Percentiles rank a stretch among this genome's conserved stretches.
phyloP scores from a whole-genome alignment of 2,797 vertebrate species.

The Nothura maculosa region DNA sequence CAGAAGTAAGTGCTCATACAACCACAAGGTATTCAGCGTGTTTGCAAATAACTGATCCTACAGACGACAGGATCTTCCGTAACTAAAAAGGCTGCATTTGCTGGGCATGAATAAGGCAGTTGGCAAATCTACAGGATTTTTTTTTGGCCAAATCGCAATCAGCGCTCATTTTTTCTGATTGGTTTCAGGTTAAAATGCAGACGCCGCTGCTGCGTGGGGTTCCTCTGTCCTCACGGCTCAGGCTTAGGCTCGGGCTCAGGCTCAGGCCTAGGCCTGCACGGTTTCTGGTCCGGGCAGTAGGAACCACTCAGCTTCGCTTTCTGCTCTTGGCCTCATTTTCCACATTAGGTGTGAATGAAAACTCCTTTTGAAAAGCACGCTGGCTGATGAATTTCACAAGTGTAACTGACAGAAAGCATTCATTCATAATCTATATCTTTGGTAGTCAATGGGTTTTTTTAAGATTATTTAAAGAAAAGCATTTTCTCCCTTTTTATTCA shows the following conservation, averaged over 20 bases:
- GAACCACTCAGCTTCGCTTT: background rate
- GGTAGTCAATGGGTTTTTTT: background rate
- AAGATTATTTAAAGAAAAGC: background rate
- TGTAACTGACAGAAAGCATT: background rate
- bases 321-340: background rate
- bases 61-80: background rate
- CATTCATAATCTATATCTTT: background rate
- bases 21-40: background rate
- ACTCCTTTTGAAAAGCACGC: background rate
- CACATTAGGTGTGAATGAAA: background rate
- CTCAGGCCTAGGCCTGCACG: background rate
- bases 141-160: background rate
- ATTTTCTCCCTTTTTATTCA: background rate
- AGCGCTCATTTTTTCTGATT: background rate
- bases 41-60: background rate
- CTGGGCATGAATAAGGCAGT: background rate
- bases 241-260: too few relatives aligned
- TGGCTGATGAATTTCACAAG: background rate
- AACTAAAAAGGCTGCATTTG: background rate
- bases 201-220: background rate
- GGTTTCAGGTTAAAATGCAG: background rate
- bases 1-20: background rate
- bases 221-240: background rate
- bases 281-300: background rate
- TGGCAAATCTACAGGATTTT: background rate